phyloP scores from a whole-genome alignment of 2,888 invertebrate genomes.

The Latrodectus elegans region DNA sequence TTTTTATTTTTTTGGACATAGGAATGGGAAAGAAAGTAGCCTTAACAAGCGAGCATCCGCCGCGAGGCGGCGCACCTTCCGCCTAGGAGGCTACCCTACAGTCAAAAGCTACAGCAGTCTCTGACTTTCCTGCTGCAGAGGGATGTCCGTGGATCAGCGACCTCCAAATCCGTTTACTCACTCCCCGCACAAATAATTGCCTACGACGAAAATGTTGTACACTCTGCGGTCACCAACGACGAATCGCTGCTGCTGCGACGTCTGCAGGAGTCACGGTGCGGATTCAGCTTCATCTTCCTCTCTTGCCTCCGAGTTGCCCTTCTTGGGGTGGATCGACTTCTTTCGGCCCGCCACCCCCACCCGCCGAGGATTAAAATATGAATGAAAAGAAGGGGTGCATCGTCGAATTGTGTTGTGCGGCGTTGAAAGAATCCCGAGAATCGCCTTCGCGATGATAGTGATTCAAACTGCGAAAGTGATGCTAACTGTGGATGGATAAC shows the following conservation, averaged over 20 bases:
- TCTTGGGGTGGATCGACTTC: neutral
- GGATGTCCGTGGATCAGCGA: conserved; percentile 32
- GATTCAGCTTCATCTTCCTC: neutral
- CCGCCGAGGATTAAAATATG: neutral
- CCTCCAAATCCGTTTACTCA: conserved; percentile 52
- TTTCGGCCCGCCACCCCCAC: neutral
- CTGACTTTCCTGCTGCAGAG: neutral
- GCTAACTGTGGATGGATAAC: no score
- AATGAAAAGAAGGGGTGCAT: neutral
- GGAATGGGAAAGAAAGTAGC: neutral
- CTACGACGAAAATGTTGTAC: neutral
- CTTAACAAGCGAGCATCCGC: conserved; percentile 10
- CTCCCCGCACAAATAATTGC: neutral
- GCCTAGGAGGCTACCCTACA: neutral
- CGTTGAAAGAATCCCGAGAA: no score
- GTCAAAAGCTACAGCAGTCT: neutral
- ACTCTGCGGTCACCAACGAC: neutral
- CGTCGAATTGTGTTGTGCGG: neutral
- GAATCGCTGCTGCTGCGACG: neutral
- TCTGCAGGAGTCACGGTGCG: neutral
- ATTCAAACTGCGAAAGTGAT: no score
- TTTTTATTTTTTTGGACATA: no score
- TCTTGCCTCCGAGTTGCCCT: conserved; percentile 4
- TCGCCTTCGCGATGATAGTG: no score
- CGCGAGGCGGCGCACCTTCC: conserved; percentile 55